phyloP scores from a whole-genome alignment of 2,888 invertebrate species.

The Latrodectus elegans region DNA sequence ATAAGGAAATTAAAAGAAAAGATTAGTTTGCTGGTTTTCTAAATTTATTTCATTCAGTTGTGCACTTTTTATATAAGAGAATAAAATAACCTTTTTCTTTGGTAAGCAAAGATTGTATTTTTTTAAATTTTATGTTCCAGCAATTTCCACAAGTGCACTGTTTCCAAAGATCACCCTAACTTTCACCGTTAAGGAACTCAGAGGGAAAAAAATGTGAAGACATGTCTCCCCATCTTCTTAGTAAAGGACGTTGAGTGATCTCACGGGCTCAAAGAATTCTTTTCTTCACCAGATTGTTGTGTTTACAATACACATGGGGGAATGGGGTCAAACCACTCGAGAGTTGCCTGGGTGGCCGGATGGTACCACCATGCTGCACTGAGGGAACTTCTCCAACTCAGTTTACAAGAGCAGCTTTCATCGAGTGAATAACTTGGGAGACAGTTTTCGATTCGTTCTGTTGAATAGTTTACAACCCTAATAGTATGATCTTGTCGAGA shows the following conservation, averaged over 20 bases:
- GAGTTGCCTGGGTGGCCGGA: slow-evolving; percentile 14
- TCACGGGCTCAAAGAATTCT: not conserved
- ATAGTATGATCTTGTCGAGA: not conserved
- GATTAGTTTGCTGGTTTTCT: no score
- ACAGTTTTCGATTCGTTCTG: not conserved
- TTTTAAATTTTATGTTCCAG: no score
- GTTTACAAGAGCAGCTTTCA: slow-evolving; percentile 25
- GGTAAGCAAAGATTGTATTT: no score
- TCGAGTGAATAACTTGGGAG: slow-evolving; percentile 17
- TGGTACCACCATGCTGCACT: not conserved
- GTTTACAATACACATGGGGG: slow-evolving; percentile 44
- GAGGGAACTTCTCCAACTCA: not conserved
- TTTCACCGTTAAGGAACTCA: no score
- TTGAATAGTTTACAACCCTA: not conserved
- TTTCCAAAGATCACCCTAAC: no score
- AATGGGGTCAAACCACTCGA: slow-evolving; percentile 10
- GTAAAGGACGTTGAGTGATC: not conserved
- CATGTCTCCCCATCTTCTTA: not conserved
- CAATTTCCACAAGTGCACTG: not conserved
- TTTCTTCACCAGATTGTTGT: slow-evolving; percentile 22
- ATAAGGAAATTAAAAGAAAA: no score
- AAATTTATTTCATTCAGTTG: no score
- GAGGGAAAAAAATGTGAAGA: not conserved
- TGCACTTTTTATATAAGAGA: no score
- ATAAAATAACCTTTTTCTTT: no score